Evolutionary conservation across 2,888 invertebrate species (phyloP).

Genomic region (Nephrocerus scutellatus): DNA sequence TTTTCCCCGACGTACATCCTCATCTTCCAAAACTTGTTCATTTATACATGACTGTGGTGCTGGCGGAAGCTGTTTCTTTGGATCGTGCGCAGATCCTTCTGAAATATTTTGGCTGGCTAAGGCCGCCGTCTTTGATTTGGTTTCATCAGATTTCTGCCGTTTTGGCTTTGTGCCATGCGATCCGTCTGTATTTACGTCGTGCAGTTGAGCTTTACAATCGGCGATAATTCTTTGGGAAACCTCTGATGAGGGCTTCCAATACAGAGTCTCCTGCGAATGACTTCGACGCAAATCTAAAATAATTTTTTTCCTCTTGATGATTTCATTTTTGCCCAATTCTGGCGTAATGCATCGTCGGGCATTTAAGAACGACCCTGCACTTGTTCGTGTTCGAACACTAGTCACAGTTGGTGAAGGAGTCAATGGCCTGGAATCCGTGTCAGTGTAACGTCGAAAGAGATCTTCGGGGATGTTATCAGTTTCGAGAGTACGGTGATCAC

Average conservation of each 20-base stretch:
- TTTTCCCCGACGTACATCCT: constrained; percentile 52
- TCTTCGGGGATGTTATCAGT: constrained; percentile 66
- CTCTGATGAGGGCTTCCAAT: constrained; percentile 50
- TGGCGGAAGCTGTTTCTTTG: constrained; percentile 20
- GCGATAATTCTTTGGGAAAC: constrained; percentile 40
- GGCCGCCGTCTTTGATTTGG: too few species aligned
- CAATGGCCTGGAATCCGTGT: constrained; percentile 74
- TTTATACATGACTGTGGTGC: constrained; percentile 37
- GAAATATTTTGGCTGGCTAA: too few species aligned
- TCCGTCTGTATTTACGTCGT: constrained; percentile 33
- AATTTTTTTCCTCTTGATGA: constrained; percentile 55
- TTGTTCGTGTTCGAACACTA: constrained; percentile 63
- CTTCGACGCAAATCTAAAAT: constrained; percentile 59
- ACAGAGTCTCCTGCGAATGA: constrained; percentile 51
- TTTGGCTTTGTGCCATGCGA: constrained; percentile 37
- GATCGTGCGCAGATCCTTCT: constrained; percentile 22
- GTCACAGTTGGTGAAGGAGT: constrained; percentile 73
- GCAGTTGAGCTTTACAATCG: constrained; percentile 22
- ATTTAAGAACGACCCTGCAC: constrained; percentile 51
- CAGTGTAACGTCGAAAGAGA: constrained; percentile 71
- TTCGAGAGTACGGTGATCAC: constrained; percentile 23
- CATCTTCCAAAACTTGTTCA: constrained; percentile 42
- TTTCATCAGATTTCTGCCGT: constrained; percentile 33
- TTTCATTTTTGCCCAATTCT: constrained; percentile 54
- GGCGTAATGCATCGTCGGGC: constrained; percentile 63